phyloP scores from a whole-genome alignment of 2,797 vertebrate species.

The Scyliorhinus canicula region DNA sequence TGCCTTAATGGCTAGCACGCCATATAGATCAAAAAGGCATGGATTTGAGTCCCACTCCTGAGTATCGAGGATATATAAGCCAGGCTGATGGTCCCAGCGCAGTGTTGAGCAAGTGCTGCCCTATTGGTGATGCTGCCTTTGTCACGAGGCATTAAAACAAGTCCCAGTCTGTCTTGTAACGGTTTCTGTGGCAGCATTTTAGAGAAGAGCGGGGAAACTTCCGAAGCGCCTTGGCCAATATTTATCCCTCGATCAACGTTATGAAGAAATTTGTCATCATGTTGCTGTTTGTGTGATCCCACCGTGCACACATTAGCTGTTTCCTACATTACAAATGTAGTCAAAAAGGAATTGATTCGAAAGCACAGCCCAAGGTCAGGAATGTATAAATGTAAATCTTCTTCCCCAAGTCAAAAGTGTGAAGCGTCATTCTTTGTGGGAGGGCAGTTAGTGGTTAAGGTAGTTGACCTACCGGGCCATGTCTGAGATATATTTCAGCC shows the following conservation, averaged over 20 bases:
- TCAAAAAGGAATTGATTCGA: neutral
- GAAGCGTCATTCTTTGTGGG: neutral
- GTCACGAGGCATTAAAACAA: neutral
- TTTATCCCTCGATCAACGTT: neutral
- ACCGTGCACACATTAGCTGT: neutral
- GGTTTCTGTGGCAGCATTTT: neutral
- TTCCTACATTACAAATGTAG: neutral
- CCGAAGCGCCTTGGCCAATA: neutral
- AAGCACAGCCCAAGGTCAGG: neutral
- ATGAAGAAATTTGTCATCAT: neutral
- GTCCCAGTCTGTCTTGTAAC: neutral
- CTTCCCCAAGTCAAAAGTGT: neutral
- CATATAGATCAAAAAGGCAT: neutral
- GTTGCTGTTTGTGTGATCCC: neutral
- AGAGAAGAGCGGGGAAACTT: neutral
- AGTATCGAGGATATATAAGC: neutral
- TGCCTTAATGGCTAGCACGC: too few species aligned
- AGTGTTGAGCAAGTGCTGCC: neutral
- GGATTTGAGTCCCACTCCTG: neutral
- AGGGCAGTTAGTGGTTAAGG: neutral
- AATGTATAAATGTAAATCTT: neutral
- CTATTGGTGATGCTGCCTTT: neutral
- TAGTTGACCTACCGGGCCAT: neutral
- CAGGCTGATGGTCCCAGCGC: neutral
- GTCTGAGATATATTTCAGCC: neutral